These are phyloP conservation scores for Sesia bembeciformis DNA, from an alignment of 2,888 invertebrate species.

Conservation along the genomic window DNA sequence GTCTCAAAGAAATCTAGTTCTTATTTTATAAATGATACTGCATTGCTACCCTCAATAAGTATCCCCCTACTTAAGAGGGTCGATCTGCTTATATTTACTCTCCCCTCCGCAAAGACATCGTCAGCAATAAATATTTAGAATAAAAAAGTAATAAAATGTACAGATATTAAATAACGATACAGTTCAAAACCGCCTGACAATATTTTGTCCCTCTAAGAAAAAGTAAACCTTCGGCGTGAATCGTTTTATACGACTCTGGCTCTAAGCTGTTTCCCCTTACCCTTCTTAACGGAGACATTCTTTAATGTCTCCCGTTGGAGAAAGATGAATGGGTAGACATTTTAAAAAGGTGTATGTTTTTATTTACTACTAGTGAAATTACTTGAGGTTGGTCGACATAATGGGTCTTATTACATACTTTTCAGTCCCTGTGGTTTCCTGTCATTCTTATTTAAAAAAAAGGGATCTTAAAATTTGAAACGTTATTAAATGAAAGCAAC, in stretches of 20 bases:
- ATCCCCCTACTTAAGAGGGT: conserved; percentile 23
- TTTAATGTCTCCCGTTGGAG: conserved; percentile 66
- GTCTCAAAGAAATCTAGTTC: conserved; percentile 6
- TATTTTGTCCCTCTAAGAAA: conserved; percentile 8
- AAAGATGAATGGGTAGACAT: conserved; percentile 71
- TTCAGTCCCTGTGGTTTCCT: conserved; percentile 54
- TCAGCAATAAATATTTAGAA: conserved; percentile 49
- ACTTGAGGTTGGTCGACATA: conserved; percentile 61
- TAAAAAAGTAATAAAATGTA: conserved; percentile 32
- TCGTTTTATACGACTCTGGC: conserved; percentile 43
- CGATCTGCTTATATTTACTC: conserved; percentile 27
- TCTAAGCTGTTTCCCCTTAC: conserved; percentile 55
- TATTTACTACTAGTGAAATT: conserved; percentile 50
- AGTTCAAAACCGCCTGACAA: conserved; percentile 19
- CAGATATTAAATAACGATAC: conserved; percentile 11
- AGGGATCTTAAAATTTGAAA: not conserved
- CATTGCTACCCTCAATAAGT: conserved; percentile 16
- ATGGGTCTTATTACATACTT: conserved; percentile 52
- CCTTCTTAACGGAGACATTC: conserved; percentile 66
- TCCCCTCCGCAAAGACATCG: conserved; percentile 40
- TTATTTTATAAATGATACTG: conserved; percentile 20
- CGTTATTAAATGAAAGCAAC: conserved; percentile 1
- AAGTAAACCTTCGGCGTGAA: conserved; percentile 22
- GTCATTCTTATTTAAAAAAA: conserved; percentile 25
- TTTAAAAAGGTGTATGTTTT: conserved; percentile 67